These are phyloP conservation scores for Teleogryllus occipitalis DNA, from an alignment of 1,140 invertebrate species.

Conservation along the genomic window DNA sequence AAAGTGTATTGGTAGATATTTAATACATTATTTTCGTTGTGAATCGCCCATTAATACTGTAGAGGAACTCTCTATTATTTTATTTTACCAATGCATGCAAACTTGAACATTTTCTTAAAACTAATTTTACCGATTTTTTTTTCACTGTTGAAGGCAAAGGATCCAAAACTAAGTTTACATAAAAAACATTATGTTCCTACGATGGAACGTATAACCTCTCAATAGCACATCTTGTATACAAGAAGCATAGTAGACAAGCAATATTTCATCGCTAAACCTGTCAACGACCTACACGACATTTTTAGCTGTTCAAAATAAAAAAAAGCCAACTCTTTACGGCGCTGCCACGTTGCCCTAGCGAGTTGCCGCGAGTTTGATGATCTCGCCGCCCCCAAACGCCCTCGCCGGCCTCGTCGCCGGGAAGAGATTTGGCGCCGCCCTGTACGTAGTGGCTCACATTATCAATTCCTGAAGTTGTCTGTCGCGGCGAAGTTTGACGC, in stretches of 20 bases:
- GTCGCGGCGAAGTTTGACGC: not conserved
- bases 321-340: not conserved
- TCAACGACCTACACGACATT: not conserved
- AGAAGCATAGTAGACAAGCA: too few species aligned
- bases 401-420: too few species aligned
- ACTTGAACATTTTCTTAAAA: too few species aligned
- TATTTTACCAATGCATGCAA: too few species aligned
- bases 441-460: not conserved
- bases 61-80: too few species aligned
- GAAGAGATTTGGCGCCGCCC: not conserved
- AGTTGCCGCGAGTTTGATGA: not conserved
- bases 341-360: not conserved
- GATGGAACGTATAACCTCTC: not conserved
- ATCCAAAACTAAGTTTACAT: not conserved
- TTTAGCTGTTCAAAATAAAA: not conserved
- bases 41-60: too few species aligned
- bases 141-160: too few species aligned
- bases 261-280: too few species aligned
- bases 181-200: not conserved
- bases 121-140: too few species aligned
- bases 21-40: too few species aligned
- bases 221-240: not conserved
- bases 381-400: not conserved
- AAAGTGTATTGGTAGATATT: too few species aligned
- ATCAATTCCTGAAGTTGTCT: conserved; percentile 4